phyloP scores from a whole-genome alignment of 2,888 invertebrate species.

The Caenorhabditis zanzibari region DNA sequence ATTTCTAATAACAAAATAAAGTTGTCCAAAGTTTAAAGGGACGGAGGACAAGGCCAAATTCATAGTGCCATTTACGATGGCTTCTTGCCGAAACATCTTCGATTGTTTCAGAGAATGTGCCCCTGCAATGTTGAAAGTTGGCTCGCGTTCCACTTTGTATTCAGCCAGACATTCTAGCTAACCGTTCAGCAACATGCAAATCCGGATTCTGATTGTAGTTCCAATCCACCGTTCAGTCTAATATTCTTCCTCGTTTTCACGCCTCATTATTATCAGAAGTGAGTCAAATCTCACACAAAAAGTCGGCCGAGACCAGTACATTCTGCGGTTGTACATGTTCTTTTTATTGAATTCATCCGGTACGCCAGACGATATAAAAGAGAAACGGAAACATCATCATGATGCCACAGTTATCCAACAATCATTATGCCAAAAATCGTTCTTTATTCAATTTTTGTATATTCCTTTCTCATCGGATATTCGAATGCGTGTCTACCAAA shows the following conservation, averaged over 20 bases:
- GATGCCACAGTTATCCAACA: constrained; percentile 18
- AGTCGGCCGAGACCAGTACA: constrained; percentile 52
- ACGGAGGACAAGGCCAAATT: too few species aligned
- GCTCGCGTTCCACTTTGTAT: too few species aligned
- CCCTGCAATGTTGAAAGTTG: too few species aligned
- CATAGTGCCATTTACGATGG: too few species aligned
- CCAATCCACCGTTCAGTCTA: not conserved
- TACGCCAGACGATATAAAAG: constrained; percentile 42
- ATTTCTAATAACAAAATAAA: too few species aligned
- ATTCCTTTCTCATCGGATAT: constrained; percentile 10
- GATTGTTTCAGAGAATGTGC: too few species aligned
- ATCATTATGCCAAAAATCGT: constrained; percentile 24
- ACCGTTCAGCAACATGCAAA: not conserved
- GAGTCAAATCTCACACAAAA: constrained; percentile 15
- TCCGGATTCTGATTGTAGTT: constrained; percentile 1
- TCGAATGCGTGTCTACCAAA: constrained; percentile 36
- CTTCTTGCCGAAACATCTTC: too few species aligned
- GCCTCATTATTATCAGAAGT: constrained; percentile 53
- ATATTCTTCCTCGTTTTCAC: constrained; percentile 36
- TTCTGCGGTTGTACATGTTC: constrained; percentile 45
- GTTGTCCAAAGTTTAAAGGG: too few species aligned
- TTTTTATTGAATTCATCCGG: constrained; percentile 2
- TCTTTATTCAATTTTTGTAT: constrained; percentile 10
- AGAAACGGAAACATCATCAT: constrained; percentile 11
- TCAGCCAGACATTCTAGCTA: too few species aligned